phyloP scores from a whole-genome alignment of 2,888 invertebrate species.

The Melipona bicolor region DNA sequence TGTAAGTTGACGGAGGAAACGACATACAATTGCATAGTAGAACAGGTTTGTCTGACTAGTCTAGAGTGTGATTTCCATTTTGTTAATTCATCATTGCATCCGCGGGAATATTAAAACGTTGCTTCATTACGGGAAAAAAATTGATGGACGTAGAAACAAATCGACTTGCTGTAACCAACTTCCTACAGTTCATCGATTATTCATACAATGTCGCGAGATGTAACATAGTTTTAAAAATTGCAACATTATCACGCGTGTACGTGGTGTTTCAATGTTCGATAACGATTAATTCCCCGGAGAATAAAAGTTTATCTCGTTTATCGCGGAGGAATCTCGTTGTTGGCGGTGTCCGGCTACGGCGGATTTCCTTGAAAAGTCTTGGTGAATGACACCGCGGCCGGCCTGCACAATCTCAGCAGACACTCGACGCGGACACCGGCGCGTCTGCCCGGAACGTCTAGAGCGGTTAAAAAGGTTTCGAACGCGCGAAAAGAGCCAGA shows the following conservation, averaged over 20 bases:
- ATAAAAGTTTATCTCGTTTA: not conserved
- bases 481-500: slow-evolving; percentile 37
- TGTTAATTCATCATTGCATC: not conserved
- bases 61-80: not conserved
- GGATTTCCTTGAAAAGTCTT: slow-evolving; percentile 28
- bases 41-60: too few relatives aligned
- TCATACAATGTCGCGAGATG: too few relatives aligned
- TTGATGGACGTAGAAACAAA: not conserved
- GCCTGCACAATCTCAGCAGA: slow-evolving; percentile 17
- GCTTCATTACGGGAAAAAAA: not conserved
- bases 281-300: not conserved
- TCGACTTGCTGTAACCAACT: not conserved
- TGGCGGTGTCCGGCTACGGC: not conserved
- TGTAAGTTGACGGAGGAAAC: too few relatives aligned
- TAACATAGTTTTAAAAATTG: too few relatives aligned
- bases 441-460: slow-evolving; percentile 37
- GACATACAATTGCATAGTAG: too few relatives aligned
- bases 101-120: not conserved
- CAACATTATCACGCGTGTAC: too few relatives aligned
- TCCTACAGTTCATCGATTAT: too few relatives aligned
- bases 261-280: not conserved
- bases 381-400: slow-evolving; percentile 35
- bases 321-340: not conserved
- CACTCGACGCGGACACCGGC: slow-evolving; percentile 26
- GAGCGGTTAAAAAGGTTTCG: slow-evolving; percentile 57